Conservation (phyloP, 2,888 invertebrate genomes). For the Seira musarum region DNA sequence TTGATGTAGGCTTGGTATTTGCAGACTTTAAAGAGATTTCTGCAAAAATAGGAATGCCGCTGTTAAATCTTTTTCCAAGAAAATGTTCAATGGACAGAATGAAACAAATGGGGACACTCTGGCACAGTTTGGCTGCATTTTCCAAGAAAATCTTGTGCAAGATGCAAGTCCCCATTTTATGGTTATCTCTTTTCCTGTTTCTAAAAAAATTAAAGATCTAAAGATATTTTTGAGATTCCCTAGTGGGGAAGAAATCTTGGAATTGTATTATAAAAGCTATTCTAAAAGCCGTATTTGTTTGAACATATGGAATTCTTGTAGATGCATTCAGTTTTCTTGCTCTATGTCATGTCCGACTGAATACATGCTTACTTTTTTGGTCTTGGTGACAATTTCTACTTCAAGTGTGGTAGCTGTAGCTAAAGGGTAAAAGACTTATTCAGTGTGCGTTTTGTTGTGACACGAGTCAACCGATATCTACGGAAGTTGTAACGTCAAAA, state of each 20-base stretch:
- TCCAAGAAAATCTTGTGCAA: not conserved
- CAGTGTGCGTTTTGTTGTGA: conserved; percentile 20
- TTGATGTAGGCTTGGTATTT: not conserved
- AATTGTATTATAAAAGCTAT: too few relatives aligned
- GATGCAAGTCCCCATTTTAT: not conserved
- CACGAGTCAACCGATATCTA: conserved; percentile 1
- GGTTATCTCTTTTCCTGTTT: not conserved
- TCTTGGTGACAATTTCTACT: conserved; percentile 49
- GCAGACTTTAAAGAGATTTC: not conserved
- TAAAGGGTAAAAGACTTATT: not conserved
- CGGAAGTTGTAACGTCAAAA: not conserved
- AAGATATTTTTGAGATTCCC: not conserved
- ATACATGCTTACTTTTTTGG: not conserved
- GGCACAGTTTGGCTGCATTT: not conserved
- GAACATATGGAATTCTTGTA: not conserved
- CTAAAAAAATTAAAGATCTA: not conserved
- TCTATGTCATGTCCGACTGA: not conserved
- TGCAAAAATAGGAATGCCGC: too few relatives aligned
- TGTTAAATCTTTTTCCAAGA: too few relatives aligned
- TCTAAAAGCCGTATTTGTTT: not conserved
- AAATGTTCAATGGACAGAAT: not conserved
- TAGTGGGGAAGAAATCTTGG: not conserved
- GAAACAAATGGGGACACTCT: not conserved
- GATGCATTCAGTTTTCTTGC: not conserved
- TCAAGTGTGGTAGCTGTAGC: not conserved